Percentiles rank a stretch among this genome's conserved stretches.
Evolutionary conservation across 2,113 vertebrate genomes (phyloP).

Genomic region (Dipodomys stephensi): DNA sequence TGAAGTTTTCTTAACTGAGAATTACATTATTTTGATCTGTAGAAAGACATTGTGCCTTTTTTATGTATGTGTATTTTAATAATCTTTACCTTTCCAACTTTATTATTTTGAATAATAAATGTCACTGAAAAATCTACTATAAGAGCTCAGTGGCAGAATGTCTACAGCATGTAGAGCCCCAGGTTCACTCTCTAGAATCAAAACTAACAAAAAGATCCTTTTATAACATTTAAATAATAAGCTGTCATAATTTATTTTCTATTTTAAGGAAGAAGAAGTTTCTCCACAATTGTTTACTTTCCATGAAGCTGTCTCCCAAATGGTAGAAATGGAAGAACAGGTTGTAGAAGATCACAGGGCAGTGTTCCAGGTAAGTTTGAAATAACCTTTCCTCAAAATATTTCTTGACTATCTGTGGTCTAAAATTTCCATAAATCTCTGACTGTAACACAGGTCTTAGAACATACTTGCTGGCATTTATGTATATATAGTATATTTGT

Average conservation of each 20-base stretch:
- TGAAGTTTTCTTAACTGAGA: constrained; percentile 31
- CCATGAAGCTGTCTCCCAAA: constrained; percentile 98
- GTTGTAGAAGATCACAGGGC: constrained; percentile 97
- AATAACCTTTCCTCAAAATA: background rate
- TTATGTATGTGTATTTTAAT: constrained; percentile 11
- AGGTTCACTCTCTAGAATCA: background rate
- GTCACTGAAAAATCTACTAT: constrained; percentile 10
- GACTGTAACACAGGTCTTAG: background rate
- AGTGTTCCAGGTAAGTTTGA: constrained; percentile 94
- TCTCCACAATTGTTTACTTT: constrained; percentile 98
- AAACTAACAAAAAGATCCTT: too few relatives aligned
- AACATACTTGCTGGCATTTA: background rate
- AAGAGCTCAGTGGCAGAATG: background rate
- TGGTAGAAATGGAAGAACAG: constrained; percentile 99
- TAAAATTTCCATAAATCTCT: background rate
- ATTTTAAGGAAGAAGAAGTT: constrained; percentile 95
- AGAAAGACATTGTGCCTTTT: constrained; percentile 7
- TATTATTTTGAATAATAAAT: constrained; percentile 42
- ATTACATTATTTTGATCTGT: constrained; percentile 35
- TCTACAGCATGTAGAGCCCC: background rate
- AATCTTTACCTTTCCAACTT: background rate
- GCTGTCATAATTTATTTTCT: constrained; percentile 42
- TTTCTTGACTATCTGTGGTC: background rate
- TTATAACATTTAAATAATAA: background rate
- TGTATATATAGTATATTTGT: background rate